Percentiles rank a stretch among this genome's conserved stretches.
phyloP scores from a whole-genome alignment of 2,888 invertebrate genomes.

The Lamellibrachia columna region DNA sequence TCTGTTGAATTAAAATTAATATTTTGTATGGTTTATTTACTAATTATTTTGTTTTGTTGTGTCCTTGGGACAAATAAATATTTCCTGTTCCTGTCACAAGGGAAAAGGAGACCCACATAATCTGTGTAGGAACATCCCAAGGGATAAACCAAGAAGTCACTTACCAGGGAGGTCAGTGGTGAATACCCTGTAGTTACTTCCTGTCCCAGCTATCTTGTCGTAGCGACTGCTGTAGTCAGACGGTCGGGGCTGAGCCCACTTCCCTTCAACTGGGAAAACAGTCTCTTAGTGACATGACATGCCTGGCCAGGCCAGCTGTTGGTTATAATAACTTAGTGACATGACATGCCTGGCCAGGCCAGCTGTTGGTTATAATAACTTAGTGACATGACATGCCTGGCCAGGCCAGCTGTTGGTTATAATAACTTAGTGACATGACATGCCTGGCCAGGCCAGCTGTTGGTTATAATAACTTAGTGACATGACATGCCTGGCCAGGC shows the following conservation, averaged over 20 bases:
- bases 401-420: too few relatives aligned
- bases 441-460: too few relatives aligned
- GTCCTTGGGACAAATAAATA: not conserved
- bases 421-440: not conserved
- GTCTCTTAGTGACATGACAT: not conserved
- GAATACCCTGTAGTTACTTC: conserved; percentile 48
- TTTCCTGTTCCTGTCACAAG: not conserved
- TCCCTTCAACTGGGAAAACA: not conserved
- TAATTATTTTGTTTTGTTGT: too few relatives aligned
- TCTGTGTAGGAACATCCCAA: not conserved
- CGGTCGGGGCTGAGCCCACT: conserved; percentile 25
- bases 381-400: not conserved
- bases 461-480: not conserved
- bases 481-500: not conserved
- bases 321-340: not conserved
- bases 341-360: not conserved
- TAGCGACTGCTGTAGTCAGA: conserved; percentile 36
- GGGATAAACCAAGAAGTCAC: not conserved
- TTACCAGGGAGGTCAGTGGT: conserved; percentile 52
- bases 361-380: too few relatives aligned
- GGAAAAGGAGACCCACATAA: not conserved
- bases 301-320: too few relatives aligned
- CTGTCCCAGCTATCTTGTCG: conserved; percentile 50
- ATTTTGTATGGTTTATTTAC: too few relatives aligned
- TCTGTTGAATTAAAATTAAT: too few relatives aligned